Percentiles rank a stretch among this genome's conserved stretches.
Evolutionary conservation across 2,797 vertebrate genomes (phyloP).

Genomic region (Ctenopoma multispine): DNA sequence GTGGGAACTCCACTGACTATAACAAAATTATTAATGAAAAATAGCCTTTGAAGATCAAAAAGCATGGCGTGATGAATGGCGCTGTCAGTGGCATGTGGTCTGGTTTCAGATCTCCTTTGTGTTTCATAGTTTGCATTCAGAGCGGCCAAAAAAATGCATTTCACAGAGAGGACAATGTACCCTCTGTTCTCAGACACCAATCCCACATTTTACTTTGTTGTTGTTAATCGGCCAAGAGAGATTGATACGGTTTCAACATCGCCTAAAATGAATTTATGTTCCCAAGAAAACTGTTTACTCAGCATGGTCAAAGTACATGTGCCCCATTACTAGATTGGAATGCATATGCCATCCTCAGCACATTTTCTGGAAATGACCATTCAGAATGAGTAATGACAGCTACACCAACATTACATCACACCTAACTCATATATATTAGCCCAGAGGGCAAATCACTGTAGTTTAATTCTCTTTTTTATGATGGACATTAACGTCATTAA

Average conservation of each 20-base stretch:
- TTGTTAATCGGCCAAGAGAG: conserved; percentile 41
- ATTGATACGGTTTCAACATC: conserved; percentile 65
- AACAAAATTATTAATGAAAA: conserved; percentile 69
- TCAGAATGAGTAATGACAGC: conserved; percentile 78
- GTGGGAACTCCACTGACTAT: conserved; percentile 23
- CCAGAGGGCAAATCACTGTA: conserved; percentile 37
- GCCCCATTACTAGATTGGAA: conserved; percentile 72
- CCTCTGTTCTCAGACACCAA: conserved; percentile 50
- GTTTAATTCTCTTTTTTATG: conserved; percentile 56
- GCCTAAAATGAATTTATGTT: conserved; percentile 65
- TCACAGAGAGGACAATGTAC: conserved; percentile 27
- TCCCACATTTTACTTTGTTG: conserved; percentile 28
- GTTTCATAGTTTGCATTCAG: conserved; percentile 54
- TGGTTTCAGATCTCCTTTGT: conserved; percentile 50
- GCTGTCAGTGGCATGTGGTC: conserved; percentile 49
- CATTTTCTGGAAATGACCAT: conserved; percentile 77
- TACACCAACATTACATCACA: conserved; percentile 60
- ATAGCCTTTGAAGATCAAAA: conserved; percentile 70
- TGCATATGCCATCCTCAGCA: conserved; percentile 71
- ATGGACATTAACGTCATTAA: conserved; percentile 54
- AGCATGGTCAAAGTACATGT: conserved; percentile 60
- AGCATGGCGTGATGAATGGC: conserved; percentile 65
- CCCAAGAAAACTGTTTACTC: conserved; percentile 65
- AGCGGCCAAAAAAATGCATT: conserved; percentile 32
- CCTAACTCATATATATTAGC: conserved; percentile 66